Base-by-base conservation (phyloP, 2,888 invertebrate genomes). In the Tiliacea aurago region DNA sequence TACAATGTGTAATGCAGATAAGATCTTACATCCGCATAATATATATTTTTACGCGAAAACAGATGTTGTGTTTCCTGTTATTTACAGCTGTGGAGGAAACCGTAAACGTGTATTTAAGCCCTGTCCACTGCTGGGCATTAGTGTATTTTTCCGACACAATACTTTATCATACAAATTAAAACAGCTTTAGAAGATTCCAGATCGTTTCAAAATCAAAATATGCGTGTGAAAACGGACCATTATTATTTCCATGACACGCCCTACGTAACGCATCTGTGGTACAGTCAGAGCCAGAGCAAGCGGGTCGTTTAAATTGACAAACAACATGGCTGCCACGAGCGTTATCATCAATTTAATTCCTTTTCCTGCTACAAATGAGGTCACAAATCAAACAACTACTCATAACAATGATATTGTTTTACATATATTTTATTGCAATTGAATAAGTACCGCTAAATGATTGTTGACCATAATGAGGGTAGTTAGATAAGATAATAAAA, bases 301-400 rank as follows among this genome's bases (percentile, higher is more conserved):
- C 76, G 74, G 81, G 77, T 80, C 81, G 85, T 86, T 86, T 81
- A 86, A 83, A 81, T 84, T 89, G 89, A 88, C 90, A 86, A 90
- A 90, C 91, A 91, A 92, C 86, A 91, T 91, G 93, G 90, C 91
- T 83, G 89, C 89, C 84, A 78, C 84, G 89, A 87, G 90, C 89
- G 92, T 94, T 95, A 95, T 95, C 93, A 93, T 93, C 93, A 94
- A 93, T 94, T 93, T 93, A 94, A 94, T 93, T 93, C 94, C 93
- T 90, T 95, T 95, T 95, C 95, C 95, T 95, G 94, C 88, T 91
- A 91, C 87, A 92, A 95, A 95, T 96, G 95, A 95, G 96, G 96
- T 96, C 96, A 96, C 92, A 94, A 93, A 91, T 89, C 90, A 93
- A 91, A 93, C 91, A 91, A 86, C 84, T 78, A 89, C 84, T 89